Evolutionary conservation across 2,888 invertebrate genomes (phyloP).

Genomic region (Eilema sororculum): DNA sequence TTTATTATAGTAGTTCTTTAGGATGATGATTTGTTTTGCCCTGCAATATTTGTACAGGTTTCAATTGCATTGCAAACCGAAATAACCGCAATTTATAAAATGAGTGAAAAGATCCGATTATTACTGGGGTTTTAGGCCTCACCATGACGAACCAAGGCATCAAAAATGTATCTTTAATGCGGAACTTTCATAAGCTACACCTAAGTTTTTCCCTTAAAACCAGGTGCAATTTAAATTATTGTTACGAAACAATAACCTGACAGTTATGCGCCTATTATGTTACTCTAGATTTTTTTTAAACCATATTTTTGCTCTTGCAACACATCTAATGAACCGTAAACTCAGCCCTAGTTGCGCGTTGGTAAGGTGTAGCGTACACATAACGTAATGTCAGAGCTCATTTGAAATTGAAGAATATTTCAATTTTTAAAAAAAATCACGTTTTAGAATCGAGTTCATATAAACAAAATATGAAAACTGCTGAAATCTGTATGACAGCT

Average conservation of each 20-base stretch:
- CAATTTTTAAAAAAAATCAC: too few relatives aligned
- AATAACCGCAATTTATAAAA: too few relatives aligned
- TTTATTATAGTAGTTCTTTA: background rate
- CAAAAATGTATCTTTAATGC: too few relatives aligned
- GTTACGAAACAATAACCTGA: constrained; percentile 10
- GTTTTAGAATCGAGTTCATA: too few relatives aligned
- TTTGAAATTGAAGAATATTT: too few relatives aligned
- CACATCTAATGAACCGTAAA: constrained; percentile 44
- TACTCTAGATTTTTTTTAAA: constrained; percentile 32
- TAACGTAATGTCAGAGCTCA: too few relatives aligned
- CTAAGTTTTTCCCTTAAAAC: too few relatives aligned
- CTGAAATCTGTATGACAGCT: too few relatives aligned
- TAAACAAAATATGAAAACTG: too few relatives aligned
- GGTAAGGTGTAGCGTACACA: constrained; percentile 24
- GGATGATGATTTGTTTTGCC: background rate
- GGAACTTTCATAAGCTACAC: too few relatives aligned
- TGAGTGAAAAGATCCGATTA: background rate
- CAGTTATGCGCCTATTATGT: constrained; percentile 33
- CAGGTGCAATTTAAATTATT: background rate
- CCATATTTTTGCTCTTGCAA: constrained; percentile 44
- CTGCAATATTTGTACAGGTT: background rate
- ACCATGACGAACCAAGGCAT: too few relatives aligned
- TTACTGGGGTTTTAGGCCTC: too few relatives aligned
- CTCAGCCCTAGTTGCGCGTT: constrained; percentile 20
- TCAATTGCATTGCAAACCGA: background rate